Evolutionary conservation across 2,888 invertebrate species (phyloP).

Genomic region (Nomada ferruginata): DNA sequence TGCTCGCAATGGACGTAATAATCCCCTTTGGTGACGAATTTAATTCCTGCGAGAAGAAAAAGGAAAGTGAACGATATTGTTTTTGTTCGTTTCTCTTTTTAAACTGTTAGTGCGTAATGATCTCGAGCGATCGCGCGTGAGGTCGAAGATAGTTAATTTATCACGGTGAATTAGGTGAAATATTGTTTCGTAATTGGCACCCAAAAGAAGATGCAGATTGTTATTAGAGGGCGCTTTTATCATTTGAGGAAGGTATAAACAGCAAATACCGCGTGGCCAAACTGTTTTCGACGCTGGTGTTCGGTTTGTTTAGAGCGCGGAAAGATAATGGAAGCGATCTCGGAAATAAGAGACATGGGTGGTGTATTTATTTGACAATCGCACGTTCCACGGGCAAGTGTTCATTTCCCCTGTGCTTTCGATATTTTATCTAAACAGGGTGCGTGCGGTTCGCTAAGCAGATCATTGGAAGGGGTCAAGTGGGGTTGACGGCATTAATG

Average conservation of each 20-base stretch:
- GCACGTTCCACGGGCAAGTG: not conserved
- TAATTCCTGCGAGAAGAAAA: slow-evolving; percentile 20
- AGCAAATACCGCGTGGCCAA: slow-evolving; percentile 9
- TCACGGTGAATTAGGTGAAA: not conserved
- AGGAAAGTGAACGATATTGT: not conserved
- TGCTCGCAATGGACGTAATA: slow-evolving; percentile 72
- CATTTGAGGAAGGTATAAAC: not conserved
- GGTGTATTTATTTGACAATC: slow-evolving; percentile 6
- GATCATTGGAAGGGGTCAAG: no score
- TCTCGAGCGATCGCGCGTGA: not conserved
- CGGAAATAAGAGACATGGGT: not conserved
- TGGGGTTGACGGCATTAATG: no score
- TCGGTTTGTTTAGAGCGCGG: slow-evolving; percentile 22
- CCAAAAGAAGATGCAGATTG: not conserved
- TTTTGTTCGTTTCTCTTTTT: not conserved
- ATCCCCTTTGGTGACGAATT: slow-evolving; percentile 66
- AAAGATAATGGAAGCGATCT: not conserved
- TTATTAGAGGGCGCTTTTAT: not conserved
- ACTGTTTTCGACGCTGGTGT: not conserved
- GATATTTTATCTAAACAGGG: not conserved
- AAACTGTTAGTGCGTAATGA: no score
- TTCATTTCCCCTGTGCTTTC: not conserved
- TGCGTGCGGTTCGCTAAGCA: no score
- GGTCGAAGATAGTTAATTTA: not conserved
- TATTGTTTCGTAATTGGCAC: slow-evolving; percentile 1